phyloP scores from a whole-genome alignment of 1,140 invertebrate species.

The Venturia canescens region DNA sequence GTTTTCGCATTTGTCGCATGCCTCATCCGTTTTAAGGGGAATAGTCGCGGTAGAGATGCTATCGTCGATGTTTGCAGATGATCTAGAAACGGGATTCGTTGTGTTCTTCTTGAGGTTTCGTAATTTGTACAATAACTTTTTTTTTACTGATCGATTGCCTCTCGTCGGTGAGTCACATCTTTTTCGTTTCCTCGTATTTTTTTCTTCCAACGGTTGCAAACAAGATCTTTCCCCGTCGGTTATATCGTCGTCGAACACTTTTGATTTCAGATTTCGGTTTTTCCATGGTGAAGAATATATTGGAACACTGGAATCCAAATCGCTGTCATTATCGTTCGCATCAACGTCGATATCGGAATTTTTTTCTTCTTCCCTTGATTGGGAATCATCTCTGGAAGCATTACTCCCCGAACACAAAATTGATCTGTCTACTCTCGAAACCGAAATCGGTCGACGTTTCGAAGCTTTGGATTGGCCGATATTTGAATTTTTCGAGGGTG shows the following conservation, averaged over 20 bases:
- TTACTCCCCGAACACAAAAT: no score
- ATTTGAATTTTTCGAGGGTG: no score
- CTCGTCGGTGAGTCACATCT: background rate
- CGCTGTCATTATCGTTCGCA: no score
- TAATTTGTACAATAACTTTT: constrained; percentile 13
- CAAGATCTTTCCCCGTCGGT: background rate
- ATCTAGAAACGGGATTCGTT: background rate
- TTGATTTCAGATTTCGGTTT: no score
- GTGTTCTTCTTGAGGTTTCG: constrained; percentile 28
- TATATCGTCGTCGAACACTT: background rate
- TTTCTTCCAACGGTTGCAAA: background rate
- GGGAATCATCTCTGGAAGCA: no score
- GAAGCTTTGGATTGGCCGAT: no score
- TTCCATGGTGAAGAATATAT: no score
- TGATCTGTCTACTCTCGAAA: no score
- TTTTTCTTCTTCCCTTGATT: no score
- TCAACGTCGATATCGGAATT: no score
- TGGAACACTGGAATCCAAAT: no score
- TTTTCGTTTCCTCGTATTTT: constrained; percentile 14
- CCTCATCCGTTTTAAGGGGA: background rate
- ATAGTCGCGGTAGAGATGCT: background rate
- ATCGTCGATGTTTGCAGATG: background rate
- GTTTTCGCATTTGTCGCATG: background rate
- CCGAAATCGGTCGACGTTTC: no score
- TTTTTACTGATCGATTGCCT: background rate